These are phyloP conservation scores for Romanogobio albipinnatus DNA, from an alignment of 2,113 vertebrate species.

Conservation along the genomic window DNA sequence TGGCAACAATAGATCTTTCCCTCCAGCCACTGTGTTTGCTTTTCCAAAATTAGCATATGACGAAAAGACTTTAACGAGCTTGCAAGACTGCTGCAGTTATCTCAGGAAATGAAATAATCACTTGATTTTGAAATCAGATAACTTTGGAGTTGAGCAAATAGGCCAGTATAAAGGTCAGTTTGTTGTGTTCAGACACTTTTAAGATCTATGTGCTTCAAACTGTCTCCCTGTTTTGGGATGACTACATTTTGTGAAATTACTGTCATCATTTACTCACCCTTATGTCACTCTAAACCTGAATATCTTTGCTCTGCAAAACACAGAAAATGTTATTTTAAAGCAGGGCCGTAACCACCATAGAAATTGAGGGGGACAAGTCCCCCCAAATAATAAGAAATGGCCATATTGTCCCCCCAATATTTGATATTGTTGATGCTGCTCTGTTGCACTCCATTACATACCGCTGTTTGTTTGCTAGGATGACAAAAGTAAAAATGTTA, in stretches of 20 bases:
- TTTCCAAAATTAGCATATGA: conserved; percentile 60
- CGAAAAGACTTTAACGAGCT: conserved; percentile 57
- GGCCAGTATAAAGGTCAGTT: conserved; percentile 28
- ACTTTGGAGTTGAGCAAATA: conserved; percentile 35
- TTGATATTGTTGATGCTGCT: too few relatives aligned
- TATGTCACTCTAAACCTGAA: not conserved
- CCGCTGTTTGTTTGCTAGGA: too few relatives aligned
- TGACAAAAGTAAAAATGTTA: too few relatives aligned
- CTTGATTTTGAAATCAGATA: conserved; percentile 55
- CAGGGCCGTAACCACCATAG: too few relatives aligned
- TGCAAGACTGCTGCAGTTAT: conserved; percentile 51
- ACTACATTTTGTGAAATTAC: conserved; percentile 1
- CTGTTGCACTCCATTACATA: too few relatives aligned
- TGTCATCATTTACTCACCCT: not conserved
- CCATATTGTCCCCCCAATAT: too few relatives aligned
- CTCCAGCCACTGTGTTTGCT: conserved; percentile 53
- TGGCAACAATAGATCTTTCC: conserved; percentile 53
- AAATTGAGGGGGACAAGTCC: too few relatives aligned
- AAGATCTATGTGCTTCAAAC: conserved; percentile 20
- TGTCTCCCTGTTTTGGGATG: conserved; percentile 32
- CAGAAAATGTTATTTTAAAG: not conserved
- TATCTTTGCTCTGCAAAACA: not conserved
- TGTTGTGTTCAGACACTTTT: conserved; percentile 19
- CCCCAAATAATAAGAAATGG: too few relatives aligned
- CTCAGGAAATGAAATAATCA: conserved; percentile 63